A percentile compares a stretch with the other conserved stretches of the same genome.
These are phyloP conservation scores for Chloroceryle inda DNA, from an alignment of 2,797 vertebrate genomes.

Conservation along the genomic window DNA sequence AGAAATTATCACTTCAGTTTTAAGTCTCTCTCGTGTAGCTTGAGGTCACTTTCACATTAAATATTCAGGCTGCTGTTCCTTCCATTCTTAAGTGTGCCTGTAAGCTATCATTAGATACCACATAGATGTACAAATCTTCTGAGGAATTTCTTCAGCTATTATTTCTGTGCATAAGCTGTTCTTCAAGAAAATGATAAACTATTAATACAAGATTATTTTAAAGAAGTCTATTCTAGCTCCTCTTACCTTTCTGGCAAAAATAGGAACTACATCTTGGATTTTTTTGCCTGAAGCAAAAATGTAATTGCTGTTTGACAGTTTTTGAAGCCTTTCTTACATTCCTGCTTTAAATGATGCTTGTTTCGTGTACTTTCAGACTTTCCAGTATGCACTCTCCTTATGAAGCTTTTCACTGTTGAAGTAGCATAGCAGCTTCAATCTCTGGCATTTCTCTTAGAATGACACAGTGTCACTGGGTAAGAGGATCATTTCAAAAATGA, in stretches of 20 bases:
- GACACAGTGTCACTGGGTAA: not conserved
- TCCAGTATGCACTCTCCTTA: not conserved
- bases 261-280: not conserved
- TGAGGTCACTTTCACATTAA: not conserved
- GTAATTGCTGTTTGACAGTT: not conserved
- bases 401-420: not conserved
- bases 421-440: not conserved
- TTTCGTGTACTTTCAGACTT: not conserved
- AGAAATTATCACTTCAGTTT: not conserved
- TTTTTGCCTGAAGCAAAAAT: not conserved
- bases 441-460: not conserved
- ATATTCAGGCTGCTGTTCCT: not conserved
- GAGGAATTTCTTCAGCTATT: not conserved
- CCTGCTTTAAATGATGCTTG: too few species aligned
- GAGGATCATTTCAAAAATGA: not conserved
- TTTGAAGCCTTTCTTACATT: not conserved
- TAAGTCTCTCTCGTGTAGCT: not conserved
- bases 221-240: not conserved
- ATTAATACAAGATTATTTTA: not conserved
- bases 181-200: not conserved
- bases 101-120: not conserved
- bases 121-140: not conserved
- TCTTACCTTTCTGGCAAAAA: not conserved
- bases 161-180: not conserved
- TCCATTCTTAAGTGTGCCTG: not conserved